These are phyloP conservation scores for Synergus laeviventris DNA, from an alignment of 2,888 invertebrate species.

Conservation along the genomic window DNA sequence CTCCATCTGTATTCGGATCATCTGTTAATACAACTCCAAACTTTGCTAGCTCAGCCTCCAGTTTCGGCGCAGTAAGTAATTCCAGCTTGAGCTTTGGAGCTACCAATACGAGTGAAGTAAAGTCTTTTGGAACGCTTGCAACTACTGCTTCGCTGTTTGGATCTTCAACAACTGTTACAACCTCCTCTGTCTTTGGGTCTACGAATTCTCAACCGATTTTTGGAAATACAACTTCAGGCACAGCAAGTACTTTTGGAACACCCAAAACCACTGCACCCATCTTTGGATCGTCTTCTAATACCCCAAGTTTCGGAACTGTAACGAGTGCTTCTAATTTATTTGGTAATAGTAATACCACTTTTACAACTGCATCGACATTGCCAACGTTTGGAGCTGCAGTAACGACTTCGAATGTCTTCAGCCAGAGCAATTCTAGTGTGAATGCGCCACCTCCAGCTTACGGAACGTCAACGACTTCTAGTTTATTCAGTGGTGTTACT, in stretches of 20 bases:
- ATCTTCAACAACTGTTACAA: slow-evolving; percentile 40
- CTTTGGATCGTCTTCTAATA: slow-evolving; percentile 49
- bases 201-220: slow-evolving; percentile 47
- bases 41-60: slow-evolving; percentile 10
- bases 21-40: not conserved
- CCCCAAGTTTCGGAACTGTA: slow-evolving; percentile 44
- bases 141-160: slow-evolving; percentile 52
- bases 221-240: slow-evolving; percentile 38
- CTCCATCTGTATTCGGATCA: not conserved
- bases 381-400: not conserved
- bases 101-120: not conserved
- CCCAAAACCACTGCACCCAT: slow-evolving; percentile 52
- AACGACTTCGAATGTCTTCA: slow-evolving; percentile 30
- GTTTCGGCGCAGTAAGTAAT: not conserved
- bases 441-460: slow-evolving; percentile 42
- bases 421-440: not conserved
- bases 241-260: slow-evolving; percentile 53
- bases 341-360: slow-evolving; percentile 2
- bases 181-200: slow-evolving; percentile 54
- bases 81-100: slow-evolving; percentile 8
- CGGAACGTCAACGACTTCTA: slow-evolving; percentile 45
- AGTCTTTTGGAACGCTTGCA: slow-evolving; percentile 47
- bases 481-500: slow-evolving; percentile 35
- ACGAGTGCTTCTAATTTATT: slow-evolving; percentile 39
- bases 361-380: not conserved